These are phyloP conservation scores for Channallabes apus DNA, from an alignment of 2,797 vertebrate species.

Conservation along the genomic window DNA sequence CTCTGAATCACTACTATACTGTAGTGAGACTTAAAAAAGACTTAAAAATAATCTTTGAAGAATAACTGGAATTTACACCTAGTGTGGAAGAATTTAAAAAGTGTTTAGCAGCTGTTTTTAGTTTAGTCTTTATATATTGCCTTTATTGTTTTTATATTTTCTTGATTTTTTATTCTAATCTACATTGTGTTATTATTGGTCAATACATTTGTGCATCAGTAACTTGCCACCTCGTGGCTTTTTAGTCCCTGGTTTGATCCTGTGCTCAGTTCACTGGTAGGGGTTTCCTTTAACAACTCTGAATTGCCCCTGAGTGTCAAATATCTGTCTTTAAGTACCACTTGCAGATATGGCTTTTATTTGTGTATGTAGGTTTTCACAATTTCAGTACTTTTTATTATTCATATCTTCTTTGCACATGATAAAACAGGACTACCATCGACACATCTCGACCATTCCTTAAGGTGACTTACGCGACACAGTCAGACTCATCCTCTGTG, in stretches of 20 bases:
- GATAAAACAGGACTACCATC: neutral
- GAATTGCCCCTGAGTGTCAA: neutral
- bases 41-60: neutral
- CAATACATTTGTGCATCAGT: neutral
- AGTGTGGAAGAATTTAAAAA: neutral
- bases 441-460: neutral
- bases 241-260: neutral
- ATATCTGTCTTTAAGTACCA: neutral
- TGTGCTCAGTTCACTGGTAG: neutral
- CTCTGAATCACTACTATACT: too few relatives aligned
- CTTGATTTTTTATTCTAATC: neutral
- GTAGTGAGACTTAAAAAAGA: too few relatives aligned
- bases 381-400: neutral
- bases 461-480: constrained; percentile 72
- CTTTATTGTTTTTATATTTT: neutral
- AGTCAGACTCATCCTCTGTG: constrained; percentile 81
- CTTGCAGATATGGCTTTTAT: too few relatives aligned
- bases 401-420: neutral
- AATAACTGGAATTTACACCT: neutral
- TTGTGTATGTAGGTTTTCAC: neutral
- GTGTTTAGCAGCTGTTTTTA: neutral
- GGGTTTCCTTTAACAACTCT: neutral
- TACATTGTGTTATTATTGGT: neutral
- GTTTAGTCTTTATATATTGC: neutral
- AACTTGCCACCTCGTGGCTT: neutral